Evolutionary conservation across 1,140 invertebrate genomes (phyloP).

Genomic region (Euwallacea similis): DNA sequence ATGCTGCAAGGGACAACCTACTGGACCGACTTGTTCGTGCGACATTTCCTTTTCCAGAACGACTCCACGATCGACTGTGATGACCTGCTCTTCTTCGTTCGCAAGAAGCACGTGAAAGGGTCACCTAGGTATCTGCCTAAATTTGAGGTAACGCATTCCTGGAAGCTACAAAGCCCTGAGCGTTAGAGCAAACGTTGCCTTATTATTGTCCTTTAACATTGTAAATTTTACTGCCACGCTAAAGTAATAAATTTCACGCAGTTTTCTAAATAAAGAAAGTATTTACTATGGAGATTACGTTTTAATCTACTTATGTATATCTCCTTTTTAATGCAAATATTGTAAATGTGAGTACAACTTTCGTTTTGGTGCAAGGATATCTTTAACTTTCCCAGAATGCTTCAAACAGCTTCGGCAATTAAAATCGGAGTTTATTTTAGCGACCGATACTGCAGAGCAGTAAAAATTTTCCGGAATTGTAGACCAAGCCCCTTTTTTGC

Average conservation of each 20-base stretch:
- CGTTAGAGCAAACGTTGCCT: not conserved
- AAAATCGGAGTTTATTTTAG: too few relatives aligned
- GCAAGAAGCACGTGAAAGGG: slow-evolving; percentile 86
- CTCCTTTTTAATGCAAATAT: slow-evolving; percentile 13
- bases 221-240: slow-evolving; percentile 17
- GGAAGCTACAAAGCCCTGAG: not conserved
- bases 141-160: slow-evolving; percentile 69
- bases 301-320: slow-evolving; percentile 13
- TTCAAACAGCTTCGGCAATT: too few relatives aligned
- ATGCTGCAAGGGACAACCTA: slow-evolving; percentile 90
- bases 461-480: too few relatives aligned
- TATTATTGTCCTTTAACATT: slow-evolving; percentile 6
- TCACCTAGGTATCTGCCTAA: slow-evolving; percentile 83
- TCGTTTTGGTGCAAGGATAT: not conserved
- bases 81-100: slow-evolving; percentile 94
- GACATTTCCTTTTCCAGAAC: slow-evolving; percentile 89
- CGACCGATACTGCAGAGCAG: too few relatives aligned
- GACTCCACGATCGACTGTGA: slow-evolving; percentile 84
- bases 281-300: slow-evolving; percentile 7
- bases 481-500: slow-evolving; percentile 41
- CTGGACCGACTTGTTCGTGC: slow-evolving; percentile 94
- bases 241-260: slow-evolving; percentile 25
- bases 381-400: too few relatives aligned
- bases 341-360: slow-evolving; percentile 7
- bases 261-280: slow-evolving; percentile 18